Evolutionary conservation across 2,797 vertebrate species (phyloP).

Genomic region (Leptoclinus maculatus): DNA sequence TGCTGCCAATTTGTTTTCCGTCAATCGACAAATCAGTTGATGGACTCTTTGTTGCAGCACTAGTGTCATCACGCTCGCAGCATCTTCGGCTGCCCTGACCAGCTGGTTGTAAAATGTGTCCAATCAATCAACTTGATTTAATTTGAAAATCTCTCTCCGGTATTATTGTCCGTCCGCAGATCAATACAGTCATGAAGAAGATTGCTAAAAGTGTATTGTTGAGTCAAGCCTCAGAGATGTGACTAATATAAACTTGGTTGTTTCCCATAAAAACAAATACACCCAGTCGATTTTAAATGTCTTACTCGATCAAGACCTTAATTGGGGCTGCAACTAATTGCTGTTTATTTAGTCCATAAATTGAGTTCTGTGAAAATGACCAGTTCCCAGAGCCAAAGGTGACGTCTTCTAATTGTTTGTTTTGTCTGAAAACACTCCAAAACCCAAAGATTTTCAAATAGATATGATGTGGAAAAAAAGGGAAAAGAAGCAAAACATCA

Average conservation of each 20-base stretch:
- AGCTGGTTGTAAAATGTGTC: background rate
- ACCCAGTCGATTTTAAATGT: background rate
- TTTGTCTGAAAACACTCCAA: background rate
- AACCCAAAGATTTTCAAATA: background rate
- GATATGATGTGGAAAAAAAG: background rate
- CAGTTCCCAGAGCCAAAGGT: background rate
- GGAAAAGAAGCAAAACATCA: background rate
- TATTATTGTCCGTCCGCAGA: background rate
- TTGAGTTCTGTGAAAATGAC: background rate
- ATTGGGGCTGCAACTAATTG: background rate
- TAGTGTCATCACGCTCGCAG: background rate
- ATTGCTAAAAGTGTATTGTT: background rate
- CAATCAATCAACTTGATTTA: constrained; percentile 14
- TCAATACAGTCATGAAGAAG: background rate
- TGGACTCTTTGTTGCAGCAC: background rate
- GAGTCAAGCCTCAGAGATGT: background rate
- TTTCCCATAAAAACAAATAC: background rate
- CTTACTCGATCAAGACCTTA: background rate
- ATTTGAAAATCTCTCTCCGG: background rate
- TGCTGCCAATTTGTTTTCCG: background rate
- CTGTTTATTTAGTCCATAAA: background rate
- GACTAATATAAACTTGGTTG: background rate
- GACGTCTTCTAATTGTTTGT: background rate
- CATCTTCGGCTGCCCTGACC: background rate
- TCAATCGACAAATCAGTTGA: background rate